Conservation (phyloP, 1,140 invertebrate species). For the Globodera ellingtonae region DNA sequence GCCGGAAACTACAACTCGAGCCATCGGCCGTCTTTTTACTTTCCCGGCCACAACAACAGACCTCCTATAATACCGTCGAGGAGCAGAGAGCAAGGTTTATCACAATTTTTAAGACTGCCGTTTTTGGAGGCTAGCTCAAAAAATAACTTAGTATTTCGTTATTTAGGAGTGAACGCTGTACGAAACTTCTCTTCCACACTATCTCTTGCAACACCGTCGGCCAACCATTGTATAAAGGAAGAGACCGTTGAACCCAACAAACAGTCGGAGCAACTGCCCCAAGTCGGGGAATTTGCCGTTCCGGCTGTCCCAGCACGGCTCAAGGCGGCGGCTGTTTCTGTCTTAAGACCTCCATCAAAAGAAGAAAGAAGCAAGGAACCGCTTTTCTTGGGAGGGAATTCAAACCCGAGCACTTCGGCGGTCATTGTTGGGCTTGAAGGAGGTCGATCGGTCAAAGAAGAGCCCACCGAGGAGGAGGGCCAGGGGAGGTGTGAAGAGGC, state of each 20-base stretch:
- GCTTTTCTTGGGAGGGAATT: not conserved
- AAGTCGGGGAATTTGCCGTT: conserved; percentile 1
- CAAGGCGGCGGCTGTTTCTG: not conserved
- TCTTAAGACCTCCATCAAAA: not conserved
- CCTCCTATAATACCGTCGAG: not conserved
- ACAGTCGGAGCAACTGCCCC: not conserved
- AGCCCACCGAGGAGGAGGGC: not conserved
- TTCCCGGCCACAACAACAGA: not conserved
- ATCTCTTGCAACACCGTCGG: not conserved
- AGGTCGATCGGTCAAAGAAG: not conserved
- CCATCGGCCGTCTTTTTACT: not conserved
- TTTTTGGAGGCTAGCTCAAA: too few relatives aligned
- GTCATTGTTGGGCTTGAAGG: not conserved
- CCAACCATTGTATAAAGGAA: not conserved
- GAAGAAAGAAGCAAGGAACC: not conserved
- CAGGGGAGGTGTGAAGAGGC: not conserved
- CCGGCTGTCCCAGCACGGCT: not conserved
- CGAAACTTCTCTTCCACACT: not conserved
- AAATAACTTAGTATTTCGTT: not conserved
- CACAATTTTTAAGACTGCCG: too few relatives aligned
- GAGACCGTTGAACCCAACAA: conserved; percentile 1
- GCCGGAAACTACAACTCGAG: not conserved
- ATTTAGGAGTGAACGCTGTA: not conserved
- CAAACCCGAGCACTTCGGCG: not conserved
- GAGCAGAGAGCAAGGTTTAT: not conserved